Evolutionary conservation across 2,797 vertebrate genomes (phyloP), one percentile per base, ranked within the genome.

Genomic region (Sylvilagus floridanus): DNA sequence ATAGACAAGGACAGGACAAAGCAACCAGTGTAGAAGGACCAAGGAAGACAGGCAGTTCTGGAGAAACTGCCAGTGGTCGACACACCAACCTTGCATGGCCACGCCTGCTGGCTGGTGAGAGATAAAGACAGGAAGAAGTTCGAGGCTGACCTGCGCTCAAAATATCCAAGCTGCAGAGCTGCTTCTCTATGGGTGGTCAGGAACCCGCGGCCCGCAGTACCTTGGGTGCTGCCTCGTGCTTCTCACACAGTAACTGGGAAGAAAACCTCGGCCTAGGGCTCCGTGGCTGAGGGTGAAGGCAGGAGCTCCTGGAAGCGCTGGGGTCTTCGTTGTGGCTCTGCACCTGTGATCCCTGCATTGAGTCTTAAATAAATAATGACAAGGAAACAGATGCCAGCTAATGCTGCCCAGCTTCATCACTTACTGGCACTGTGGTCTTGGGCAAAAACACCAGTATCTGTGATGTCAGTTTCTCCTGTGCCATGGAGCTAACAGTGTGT

Each of bases 171-270:
- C 73, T 1, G 1, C 2, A 1, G 7, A 6, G 50, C 68, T 84
- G 84, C 52, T 26, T 65, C 68, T 26, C 24, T 57, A 60, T 78
- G 32, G 11, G 37, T 60, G 83, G 22, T 47, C 76, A 30, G 82
- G 37, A 50, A 42, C 30, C 91, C 1, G 0, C 17, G 52, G 60
- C 72, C 60, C 6, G 9, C 42, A 24, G 69, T 2, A 0, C 68
- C 63, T 2, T 1, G 2, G 14, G 6, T 37, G 50, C 4, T 32
- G 73, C 72, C 66, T 90, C 1, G 0, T 95, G 60, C n/a, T 17
- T 93, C 52, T 92, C 54, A 50, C 22, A 14, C 28, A 4, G 1
- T 90, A 75, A 92, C 12, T 85, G 82, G 73, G 52, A 90, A 68
- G 82, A 88, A 93, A 93, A 12, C 57, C 10, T 1, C 28, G 4